A percentile compares a stretch with the other conserved stretches of the same genome.
phyloP scores from a whole-genome alignment of 2,888 invertebrate species.

The Homarus gammarus region DNA sequence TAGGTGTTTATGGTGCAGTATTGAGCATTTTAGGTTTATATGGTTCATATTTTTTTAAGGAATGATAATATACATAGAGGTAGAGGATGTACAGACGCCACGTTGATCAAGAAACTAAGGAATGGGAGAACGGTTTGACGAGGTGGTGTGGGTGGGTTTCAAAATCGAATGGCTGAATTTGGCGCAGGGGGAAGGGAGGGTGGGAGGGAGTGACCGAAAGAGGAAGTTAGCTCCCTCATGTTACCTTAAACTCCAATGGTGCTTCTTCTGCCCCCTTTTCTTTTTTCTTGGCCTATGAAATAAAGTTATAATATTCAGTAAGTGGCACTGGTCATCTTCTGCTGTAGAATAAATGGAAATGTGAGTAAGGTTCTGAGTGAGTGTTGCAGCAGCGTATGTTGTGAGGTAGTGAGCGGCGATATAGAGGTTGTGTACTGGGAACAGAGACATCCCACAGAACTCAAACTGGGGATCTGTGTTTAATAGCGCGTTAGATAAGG shows the following conservation, averaged over 20 bases:
- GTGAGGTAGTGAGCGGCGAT: not conserved
- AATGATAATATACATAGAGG: not conserved
- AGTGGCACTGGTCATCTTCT: not conserved
- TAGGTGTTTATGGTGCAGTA: no score
- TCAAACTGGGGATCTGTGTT: no score
- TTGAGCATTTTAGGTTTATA: no score
- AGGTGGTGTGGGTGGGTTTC: no score
- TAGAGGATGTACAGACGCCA: not conserved
- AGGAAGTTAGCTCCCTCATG: not conserved
- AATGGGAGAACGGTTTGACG: no score
- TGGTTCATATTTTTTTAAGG: not conserved
- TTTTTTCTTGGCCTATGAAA: slow-evolving; percentile 3
- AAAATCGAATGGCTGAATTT: not conserved
- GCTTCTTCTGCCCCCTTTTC: not conserved
- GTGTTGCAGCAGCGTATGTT: slow-evolving; percentile 4
- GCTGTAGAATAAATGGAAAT: not conserved
- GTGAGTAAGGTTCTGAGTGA: not conserved
- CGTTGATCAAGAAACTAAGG: no score
- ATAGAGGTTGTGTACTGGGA: not conserved
- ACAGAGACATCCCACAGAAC: no score
- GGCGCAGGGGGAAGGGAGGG: not conserved
- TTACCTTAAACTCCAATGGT: slow-evolving; percentile 5
- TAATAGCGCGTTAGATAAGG: no score
- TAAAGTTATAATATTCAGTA: not conserved
- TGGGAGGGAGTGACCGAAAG: not conserved